These are phyloP conservation scores for Drosophila ananassae DNA, from an alignment of 1,140 invertebrate genomes.

Conservation along the genomic window DNA sequence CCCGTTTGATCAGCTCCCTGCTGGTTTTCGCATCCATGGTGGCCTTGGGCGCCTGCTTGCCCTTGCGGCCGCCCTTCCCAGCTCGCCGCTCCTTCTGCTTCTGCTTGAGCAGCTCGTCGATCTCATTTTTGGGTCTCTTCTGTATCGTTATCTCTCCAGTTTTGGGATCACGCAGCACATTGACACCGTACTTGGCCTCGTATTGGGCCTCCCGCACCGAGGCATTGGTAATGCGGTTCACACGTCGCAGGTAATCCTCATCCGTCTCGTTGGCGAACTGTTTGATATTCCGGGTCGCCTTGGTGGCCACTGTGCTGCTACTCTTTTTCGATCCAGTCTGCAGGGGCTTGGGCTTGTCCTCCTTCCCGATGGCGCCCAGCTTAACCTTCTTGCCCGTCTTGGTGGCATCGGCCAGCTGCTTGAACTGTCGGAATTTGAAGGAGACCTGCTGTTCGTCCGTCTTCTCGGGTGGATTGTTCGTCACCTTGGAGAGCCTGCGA, in stretches of 20 bases:
- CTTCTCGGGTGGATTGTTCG: conserved; percentile 73
- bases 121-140: conserved; percentile 84
- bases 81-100: conserved; percentile 80
- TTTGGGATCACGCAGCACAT: conserved; percentile 84
- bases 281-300: conserved; percentile 51
- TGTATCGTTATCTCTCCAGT: conserved; percentile 85
- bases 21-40: conserved; percentile 84
- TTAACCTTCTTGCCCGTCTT: conserved; percentile 73
- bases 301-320: conserved; percentile 2
- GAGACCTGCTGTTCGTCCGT: conserved; percentile 72
- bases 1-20: conserved; percentile 80
- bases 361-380: conserved; percentile 45
- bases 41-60: conserved; percentile 30
- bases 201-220: conserved; percentile 85
- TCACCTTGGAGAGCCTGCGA: conserved; percentile 73
- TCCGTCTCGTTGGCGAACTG: conserved; percentile 84
- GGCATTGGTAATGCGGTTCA: conserved; percentile 84
- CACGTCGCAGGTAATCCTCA: conserved; percentile 84
- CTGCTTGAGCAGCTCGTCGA: conserved; percentile 84
- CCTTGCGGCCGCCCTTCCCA: conserved; percentile 70
- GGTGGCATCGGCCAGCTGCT: conserved; percentile 63
- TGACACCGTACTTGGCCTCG: conserved; percentile 86
- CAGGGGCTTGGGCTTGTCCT: conserved; percentile 61
- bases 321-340: conserved; percentile 12
- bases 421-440: conserved; percentile 72